A percentile compares a stretch with the other conserved stretches of the same genome.
Evolutionary conservation across 2,888 invertebrate genomes (phyloP).

Genomic region (Mythimna loreyi): DNA sequence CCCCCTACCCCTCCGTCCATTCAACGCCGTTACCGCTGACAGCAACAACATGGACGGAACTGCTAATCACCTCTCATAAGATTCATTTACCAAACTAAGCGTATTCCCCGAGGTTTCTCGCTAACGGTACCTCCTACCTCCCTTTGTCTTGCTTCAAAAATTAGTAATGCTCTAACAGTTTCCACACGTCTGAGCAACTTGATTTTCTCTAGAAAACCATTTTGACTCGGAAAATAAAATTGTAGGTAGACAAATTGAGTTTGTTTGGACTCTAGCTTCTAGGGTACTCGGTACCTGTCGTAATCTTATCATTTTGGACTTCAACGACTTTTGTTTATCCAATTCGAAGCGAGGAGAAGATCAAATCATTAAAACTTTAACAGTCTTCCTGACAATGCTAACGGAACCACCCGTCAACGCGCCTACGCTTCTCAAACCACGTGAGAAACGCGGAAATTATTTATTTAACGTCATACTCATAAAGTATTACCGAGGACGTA

Average conservation of each 20-base stretch:
- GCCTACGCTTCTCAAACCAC: conserved; percentile 68
- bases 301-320: conserved; percentile 23
- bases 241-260: conserved; percentile 70
- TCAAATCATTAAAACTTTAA: conserved; percentile 35
- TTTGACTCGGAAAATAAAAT: conserved; percentile 69
- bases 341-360: conserved; percentile 20
- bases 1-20: conserved; percentile 63
- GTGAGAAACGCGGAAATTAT: conserved; percentile 75
- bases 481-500: conserved; percentile 54
- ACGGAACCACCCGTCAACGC: conserved; percentile 55
- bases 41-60: conserved; percentile 57
- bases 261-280: conserved; percentile 51
- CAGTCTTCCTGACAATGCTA: conserved; percentile 36
- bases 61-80: conserved; percentile 66
- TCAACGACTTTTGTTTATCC: conserved; percentile 21
- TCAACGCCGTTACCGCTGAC: conserved; percentile 65
- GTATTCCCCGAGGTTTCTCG: conserved; percentile 15
- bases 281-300: conserved; percentile 1
- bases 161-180: conserved; percentile 38
- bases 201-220: conserved; percentile 66
- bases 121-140: conserved; percentile 23
- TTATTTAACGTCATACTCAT: conserved; percentile 56
- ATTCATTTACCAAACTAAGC: conserved; percentile 46
- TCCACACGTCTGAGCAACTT: conserved; percentile 63
- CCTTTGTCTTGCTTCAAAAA: conserved; percentile 44